Evolutionary conservation across 2,113 vertebrate species (phyloP).

Genomic region (Helogale parvula): DNA sequence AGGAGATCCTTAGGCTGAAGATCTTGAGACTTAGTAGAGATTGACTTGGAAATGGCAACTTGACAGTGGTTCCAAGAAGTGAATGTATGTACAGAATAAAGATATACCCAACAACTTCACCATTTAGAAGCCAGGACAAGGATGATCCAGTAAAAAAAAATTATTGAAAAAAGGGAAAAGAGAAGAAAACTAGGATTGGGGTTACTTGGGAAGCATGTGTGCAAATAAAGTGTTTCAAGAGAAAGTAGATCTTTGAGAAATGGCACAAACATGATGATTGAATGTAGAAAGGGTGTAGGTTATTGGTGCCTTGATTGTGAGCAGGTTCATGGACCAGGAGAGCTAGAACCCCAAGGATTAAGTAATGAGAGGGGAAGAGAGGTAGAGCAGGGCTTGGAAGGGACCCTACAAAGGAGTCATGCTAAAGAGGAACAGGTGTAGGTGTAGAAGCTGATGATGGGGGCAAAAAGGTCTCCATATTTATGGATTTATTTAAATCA

Average conservation of each 20-base stretch:
- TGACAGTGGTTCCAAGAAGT: background rate
- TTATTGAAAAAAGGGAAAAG: background rate
- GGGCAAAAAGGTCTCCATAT: accelerated
- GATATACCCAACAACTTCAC: too few species aligned
- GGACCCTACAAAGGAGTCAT: accelerated
- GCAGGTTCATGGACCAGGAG: background rate
- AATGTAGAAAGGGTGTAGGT: background rate
- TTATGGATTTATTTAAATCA: background rate
- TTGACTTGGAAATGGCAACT: background rate
- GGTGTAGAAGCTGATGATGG: background rate
- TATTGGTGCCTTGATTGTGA: background rate
- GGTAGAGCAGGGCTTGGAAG: background rate
- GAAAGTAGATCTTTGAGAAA: background rate
- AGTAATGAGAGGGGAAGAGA: background rate
- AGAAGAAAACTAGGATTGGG: background rate
- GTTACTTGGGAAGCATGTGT: background rate
- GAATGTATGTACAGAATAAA: accelerated
- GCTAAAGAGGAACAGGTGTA: background rate
- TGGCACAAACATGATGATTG: background rate
- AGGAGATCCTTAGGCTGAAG: background rate
- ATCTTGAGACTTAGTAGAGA: background rate
- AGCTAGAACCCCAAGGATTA: background rate
- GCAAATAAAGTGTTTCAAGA: background rate
- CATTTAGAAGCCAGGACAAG: background rate
- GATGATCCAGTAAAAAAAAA: too few species aligned